These are phyloP conservation scores for Morone saxatilis DNA, from an alignment of 2,113 vertebrate species.

Conservation along the genomic window DNA sequence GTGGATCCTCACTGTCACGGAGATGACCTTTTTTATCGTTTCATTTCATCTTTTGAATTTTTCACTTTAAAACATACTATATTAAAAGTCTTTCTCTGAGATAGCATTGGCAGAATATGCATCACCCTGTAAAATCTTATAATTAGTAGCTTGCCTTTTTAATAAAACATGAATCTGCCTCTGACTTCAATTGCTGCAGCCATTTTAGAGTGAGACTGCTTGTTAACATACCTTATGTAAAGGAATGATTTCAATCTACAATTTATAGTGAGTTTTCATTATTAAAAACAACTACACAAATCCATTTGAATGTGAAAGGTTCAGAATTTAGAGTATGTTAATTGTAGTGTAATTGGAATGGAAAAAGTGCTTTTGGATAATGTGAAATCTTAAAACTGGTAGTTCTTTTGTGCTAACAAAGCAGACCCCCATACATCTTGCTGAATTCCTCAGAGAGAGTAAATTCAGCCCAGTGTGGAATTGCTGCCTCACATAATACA, in stretches of 20 bases:
- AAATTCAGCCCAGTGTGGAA: slow-evolving; percentile 28
- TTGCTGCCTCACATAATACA: slow-evolving; percentile 36
- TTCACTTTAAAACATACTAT: too few relatives aligned
- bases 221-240: not conserved
- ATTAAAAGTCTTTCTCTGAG: not conserved
- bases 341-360: not conserved
- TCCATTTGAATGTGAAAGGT: not conserved
- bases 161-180: slow-evolving; percentile 19
- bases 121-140: not conserved
- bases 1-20: not conserved
- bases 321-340: not conserved
- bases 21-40: slow-evolving; percentile 6
- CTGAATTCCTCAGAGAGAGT: slow-evolving; percentile 30
- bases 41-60: slow-evolving; percentile 27
- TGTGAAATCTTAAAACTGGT: slow-evolving; percentile 34
- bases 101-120: not conserved
- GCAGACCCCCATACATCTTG: slow-evolving; percentile 29
- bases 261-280: not conserved
- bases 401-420: slow-evolving; percentile 25
- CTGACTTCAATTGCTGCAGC: not conserved
- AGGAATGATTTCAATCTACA: not conserved
- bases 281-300: slow-evolving; percentile 7
- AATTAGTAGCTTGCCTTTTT: slow-evolving; percentile 7
- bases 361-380: slow-evolving; percentile 4
- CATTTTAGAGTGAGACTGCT: not conserved